Evolutionary conservation across 1,140 invertebrate species (phyloP).

Genomic region (Leptopilina boulardi): DNA sequence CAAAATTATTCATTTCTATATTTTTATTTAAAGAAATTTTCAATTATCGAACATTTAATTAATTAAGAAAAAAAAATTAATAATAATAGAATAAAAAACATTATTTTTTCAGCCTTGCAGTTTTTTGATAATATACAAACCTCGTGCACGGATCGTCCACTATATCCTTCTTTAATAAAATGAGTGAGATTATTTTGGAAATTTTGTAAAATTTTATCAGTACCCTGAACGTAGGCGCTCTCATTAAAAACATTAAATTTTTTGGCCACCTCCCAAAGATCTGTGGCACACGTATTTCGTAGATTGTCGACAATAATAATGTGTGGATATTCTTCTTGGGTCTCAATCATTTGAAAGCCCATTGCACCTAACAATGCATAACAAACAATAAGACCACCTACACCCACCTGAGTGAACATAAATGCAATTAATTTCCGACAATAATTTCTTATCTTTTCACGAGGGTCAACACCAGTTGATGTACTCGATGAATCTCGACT

Average conservation of each 20-base stretch:
- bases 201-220: constrained; percentile 80
- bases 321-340: constrained; percentile 78
- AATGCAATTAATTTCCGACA: constrained; percentile 90
- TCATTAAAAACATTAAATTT: constrained; percentile 86
- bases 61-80: too few relatives aligned
- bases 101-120: too few relatives aligned
- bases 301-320: constrained; percentile 74
- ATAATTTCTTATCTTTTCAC: constrained; percentile 87
- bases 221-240: constrained; percentile 81
- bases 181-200: constrained; percentile 84
- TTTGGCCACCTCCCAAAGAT: constrained; percentile 84
- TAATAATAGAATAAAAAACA: too few relatives aligned
- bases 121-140: constrained; percentile 79
- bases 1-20: too few relatives aligned
- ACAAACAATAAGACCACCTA: constrained; percentile 94
- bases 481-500: constrained; percentile 83
- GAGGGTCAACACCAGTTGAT: constrained; percentile 79
- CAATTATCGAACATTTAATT: too few relatives aligned
- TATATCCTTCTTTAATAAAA: constrained; percentile 86
- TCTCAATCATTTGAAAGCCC: constrained; percentile 92
- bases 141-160: constrained; percentile 82
- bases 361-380: constrained; percentile 97
- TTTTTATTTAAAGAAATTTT: too few relatives aligned
- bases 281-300: constrained; percentile 77
- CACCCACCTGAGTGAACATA: constrained; percentile 96